Conservation (phyloP, 2,888 invertebrate species). For the Hypomecis atomaria region DNA sequence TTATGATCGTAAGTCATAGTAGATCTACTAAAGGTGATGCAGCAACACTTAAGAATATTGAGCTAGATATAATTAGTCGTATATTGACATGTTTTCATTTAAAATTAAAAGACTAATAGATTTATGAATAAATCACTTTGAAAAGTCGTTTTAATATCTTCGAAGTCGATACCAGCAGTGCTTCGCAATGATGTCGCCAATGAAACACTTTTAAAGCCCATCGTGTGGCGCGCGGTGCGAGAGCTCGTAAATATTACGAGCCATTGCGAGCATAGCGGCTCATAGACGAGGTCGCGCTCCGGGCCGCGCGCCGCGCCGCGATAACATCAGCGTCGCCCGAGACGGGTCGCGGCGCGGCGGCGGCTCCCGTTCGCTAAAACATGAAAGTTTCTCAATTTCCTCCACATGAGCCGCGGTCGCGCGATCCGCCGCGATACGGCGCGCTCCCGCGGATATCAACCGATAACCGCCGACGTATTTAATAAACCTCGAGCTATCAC, state of each 20-base stretch:
- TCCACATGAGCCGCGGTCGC: not conserved
- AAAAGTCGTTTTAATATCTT: too few relatives aligned
- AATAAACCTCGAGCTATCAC: not conserved
- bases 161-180: not conserved
- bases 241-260: conserved; percentile 13
- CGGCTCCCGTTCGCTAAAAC: conserved; percentile 7
- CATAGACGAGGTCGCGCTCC: conserved; percentile 21
- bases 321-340: conserved; percentile 15
- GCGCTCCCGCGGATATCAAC: not conserved
- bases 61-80: too few relatives aligned
- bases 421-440: not conserved
- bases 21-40: too few relatives aligned
- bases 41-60: too few relatives aligned
- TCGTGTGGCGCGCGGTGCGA: not conserved
- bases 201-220: conserved; percentile 1
- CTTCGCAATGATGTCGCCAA: not conserved
- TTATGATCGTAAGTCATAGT: too few relatives aligned
- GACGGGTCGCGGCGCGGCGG: not conserved
- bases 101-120: too few relatives aligned
- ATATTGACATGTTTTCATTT: too few relatives aligned
- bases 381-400: conserved; percentile 45
- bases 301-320: not conserved
- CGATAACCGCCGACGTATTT: not conserved
- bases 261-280: conserved; percentile 2
- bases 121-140: too few relatives aligned